Conservation (phyloP, 2,888 invertebrate genomes). For the Protonemura montana region DNA sequence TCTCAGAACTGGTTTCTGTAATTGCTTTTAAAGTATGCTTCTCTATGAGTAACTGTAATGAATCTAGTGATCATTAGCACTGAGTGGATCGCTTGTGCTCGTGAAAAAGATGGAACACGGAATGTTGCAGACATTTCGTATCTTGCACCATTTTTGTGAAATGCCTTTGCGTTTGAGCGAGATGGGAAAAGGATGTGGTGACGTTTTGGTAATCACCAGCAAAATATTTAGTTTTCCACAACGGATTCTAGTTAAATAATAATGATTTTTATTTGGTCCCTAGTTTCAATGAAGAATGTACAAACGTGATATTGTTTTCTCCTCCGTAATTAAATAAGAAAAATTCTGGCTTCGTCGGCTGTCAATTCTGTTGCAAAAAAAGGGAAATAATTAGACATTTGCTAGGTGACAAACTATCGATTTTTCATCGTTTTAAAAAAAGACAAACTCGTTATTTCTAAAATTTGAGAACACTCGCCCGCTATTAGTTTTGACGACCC, state of each 20-base stretch:
- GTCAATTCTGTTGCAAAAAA: too few relatives aligned
- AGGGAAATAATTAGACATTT: too few relatives aligned
- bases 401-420: too few relatives aligned
- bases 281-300: neutral
- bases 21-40: neutral
- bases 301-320: neutral
- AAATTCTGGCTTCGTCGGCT: neutral
- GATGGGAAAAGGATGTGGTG: neutral
- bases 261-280: slow-evolving; percentile 2
- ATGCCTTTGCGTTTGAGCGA: neutral
- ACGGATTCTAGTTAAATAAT: neutral
- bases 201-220: neutral
- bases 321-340: neutral
- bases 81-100: neutral
- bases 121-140: neutral
- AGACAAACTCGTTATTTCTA: too few relatives aligned
- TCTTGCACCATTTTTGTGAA: neutral
- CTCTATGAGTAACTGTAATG: neutral
- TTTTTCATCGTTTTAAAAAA: too few relatives aligned
- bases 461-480: too few relatives aligned
- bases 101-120: neutral
- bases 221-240: neutral
- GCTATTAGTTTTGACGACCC: neutral
- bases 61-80: neutral
- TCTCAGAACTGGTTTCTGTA: neutral